Percentiles rank a stretch among this genome's conserved stretches.
Conservation (phyloP, 2,113 vertebrate genomes). For the Labrus mixtus region DNA sequence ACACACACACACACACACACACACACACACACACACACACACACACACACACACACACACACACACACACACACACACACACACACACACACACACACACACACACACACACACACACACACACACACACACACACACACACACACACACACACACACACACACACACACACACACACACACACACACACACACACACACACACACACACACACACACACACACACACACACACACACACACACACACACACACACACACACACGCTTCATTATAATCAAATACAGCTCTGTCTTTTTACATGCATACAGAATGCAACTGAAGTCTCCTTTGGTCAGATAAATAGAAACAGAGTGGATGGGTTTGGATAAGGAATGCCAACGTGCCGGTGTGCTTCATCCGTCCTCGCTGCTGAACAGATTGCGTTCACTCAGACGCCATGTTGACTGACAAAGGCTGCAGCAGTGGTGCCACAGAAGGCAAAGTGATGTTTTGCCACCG, state of each 20-base stretch:
- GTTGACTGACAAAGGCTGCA: slow-evolving; percentile 54
- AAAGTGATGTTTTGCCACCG: slow-evolving; percentile 67
- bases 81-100: slow-evolving; percentile 1
- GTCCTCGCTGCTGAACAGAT: neutral
- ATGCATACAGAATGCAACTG: slow-evolving; percentile 6
- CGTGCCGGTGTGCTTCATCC: slow-evolving; percentile 29
- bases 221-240: too few relatives aligned
- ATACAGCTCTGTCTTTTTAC: neutral
- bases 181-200: neutral
- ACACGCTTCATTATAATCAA: neutral
- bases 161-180: neutral
- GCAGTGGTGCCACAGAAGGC: slow-evolving; percentile 72
- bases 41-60: neutral
- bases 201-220: slow-evolving; percentile 1
- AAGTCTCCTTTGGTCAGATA: slow-evolving; percentile 56
- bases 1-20: too few relatives aligned
- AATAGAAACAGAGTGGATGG: slow-evolving; percentile 22
- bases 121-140: neutral
- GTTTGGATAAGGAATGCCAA: slow-evolving; percentile 4
- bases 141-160: neutral
- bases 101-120: too few relatives aligned
- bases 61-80: neutral
- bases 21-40: too few relatives aligned
- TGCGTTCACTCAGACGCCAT: slow-evolving; percentile 17
- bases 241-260: neutral